Base-by-base conservation (phyloP, 2,888 invertebrate genomes). In the Pemphredon lugubris region DNA sequence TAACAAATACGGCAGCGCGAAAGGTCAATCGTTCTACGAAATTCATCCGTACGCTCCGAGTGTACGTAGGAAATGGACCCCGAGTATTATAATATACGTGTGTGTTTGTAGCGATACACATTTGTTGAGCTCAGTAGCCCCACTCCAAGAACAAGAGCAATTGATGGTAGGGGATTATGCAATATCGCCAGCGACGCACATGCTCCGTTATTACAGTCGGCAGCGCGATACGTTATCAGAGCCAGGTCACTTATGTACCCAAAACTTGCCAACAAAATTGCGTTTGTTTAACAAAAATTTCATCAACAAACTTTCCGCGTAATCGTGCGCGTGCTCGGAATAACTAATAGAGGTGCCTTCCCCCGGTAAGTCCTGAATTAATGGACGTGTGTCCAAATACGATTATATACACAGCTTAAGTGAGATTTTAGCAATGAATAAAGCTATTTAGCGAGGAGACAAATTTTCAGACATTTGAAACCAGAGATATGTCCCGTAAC, bases 301-400 rank as follows among this genome's bases (percentile, higher is more conserved):
- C 4, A 23, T 16, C 0, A 1, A 13, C 39, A 7, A 26, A 39
- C 3, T 30, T 16, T 6, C 54, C 5, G 14, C 23, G n/a, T 16
- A 57, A 57, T 37, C 21, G 21, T 11, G 11, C 21, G 4, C 37
- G 32, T 32, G 20, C 11, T 14, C 26, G 9, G 39, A 47, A 16
- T 39, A 23, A 37, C 26, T 26, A 16, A 47, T 37, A 37, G 39
- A 39, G 18, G 23, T 34, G 2, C n/a, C 37, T 21, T 1, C 21
- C 11, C 21, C n/a, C 4, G 37, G 45, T 57, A 57, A 57, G 45
- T 57, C 9, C 7, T n/a, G 32, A 57, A 37, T 57, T 37, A 57
- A n/a, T 23, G 45, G 18, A 18, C 16, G 26, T 11, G 3, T 5
- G 21, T 51, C 13, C 21, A 20, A 11, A 23, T 51, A 51, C 5